Percentiles rank a stretch among this genome's conserved stretches.
Conservation (phyloP, 2,888 invertebrate genomes). For the Hipparchia sbordonii region DNA sequence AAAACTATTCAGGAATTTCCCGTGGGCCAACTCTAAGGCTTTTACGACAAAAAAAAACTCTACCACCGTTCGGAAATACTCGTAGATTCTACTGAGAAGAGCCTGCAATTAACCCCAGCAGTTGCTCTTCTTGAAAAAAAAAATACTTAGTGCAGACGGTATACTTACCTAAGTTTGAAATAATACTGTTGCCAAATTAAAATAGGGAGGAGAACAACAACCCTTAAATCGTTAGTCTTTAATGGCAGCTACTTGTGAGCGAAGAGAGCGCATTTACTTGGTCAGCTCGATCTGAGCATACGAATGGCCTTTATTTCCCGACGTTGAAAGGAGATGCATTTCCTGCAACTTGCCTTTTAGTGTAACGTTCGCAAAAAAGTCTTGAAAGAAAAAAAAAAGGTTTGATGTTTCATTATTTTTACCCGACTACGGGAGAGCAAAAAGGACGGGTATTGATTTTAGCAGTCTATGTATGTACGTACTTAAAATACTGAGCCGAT, state of each 20-base stretch:
- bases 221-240: slow-evolving; percentile 8
- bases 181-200: neutral
- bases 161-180: neutral
- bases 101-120: no score
- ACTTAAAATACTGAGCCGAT: no score
- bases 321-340: slow-evolving; percentile 65
- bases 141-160: no score
- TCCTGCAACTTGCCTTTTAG: slow-evolving; percentile 57
- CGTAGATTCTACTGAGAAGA: no score
- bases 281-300: slow-evolving; percentile 53
- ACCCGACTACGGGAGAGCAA: no score
- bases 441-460: no score
- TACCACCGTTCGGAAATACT: no score
- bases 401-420: neutral
- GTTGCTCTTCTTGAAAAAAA: no score
- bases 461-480: no score
- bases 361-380: slow-evolving; percentile 56
- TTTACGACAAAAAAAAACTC: no score
- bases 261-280: slow-evolving; percentile 37
- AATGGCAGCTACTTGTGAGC: neutral
- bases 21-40: no score
- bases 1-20: no score
- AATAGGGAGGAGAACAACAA: neutral
- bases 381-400: neutral
- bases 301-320: slow-evolving; percentile 61